These are phyloP conservation scores for Perithous albicinctus DNA, from an alignment of 2,888 invertebrate genomes.

Conservation along the genomic window DNA sequence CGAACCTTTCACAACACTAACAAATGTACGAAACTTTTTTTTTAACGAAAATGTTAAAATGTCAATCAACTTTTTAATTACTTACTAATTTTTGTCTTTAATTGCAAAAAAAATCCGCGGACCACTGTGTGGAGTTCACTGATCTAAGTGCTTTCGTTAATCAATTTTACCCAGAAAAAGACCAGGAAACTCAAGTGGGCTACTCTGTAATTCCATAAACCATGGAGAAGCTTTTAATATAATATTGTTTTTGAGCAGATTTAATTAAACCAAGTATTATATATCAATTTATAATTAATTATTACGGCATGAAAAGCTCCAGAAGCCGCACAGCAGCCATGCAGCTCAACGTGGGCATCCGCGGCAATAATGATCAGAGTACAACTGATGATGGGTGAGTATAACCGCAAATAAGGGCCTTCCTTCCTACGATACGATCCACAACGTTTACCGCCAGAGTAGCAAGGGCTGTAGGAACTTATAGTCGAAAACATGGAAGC, in stretches of 20 bases:
- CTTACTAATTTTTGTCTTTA: no score
- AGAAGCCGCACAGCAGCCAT: background rate
- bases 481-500: conserved; percentile 40
- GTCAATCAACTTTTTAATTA: no score
- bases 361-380: conserved; percentile 45
- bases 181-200: no score
- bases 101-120: no score
- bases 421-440: conserved; percentile 37
- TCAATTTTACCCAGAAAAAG: no score
- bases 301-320: conserved; percentile 3
- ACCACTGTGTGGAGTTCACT: no score
- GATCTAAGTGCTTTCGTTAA: no score
- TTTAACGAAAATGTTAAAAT: no score
- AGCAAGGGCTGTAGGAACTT: conserved; percentile 33
- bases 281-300: conserved; percentile 54
- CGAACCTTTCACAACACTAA: no score
- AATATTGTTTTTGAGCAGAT: background rate
- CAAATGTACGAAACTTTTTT: no score
- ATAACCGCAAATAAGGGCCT: conserved; percentile 53
- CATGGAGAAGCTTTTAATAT: background rate
- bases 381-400: conserved; percentile 36
- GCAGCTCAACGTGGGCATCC: background rate
- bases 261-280: conserved; percentile 3
- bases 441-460: conserved; percentile 56
- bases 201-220: no score